Evolutionary conservation across 1,140 invertebrate species (phyloP).

Genomic region (Sminthurinus signatus): DNA sequence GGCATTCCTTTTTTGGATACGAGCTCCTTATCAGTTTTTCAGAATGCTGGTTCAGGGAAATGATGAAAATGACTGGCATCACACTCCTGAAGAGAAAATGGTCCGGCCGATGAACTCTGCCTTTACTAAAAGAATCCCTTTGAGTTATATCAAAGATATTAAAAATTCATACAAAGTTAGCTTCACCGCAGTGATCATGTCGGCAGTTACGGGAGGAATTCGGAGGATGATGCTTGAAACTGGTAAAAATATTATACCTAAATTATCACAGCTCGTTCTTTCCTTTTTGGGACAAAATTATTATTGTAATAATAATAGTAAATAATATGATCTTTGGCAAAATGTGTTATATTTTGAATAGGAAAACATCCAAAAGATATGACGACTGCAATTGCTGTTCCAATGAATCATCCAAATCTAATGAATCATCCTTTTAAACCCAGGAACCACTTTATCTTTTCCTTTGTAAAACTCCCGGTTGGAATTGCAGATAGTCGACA

Average conservation of each 20-base stretch:
- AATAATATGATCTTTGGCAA: too few relatives aligned
- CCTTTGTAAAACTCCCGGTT: slow-evolving; percentile 30
- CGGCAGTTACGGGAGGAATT: slow-evolving; percentile 19
- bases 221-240: slow-evolving; percentile 18
- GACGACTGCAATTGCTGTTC: slow-evolving; percentile 21
- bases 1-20: slow-evolving; percentile 9
- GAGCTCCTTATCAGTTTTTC: slow-evolving; percentile 20
- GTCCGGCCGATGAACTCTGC: background rate
- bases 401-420: too few relatives aligned
- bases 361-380: background rate
- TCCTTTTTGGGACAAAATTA: too few relatives aligned
- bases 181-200: slow-evolving; percentile 22
- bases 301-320: too few relatives aligned
- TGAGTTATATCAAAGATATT: slow-evolving; percentile 21
- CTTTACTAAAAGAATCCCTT: slow-evolving; percentile 20
- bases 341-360: too few relatives aligned
- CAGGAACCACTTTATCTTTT: slow-evolving; percentile 30
- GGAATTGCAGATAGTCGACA: slow-evolving; percentile 17
- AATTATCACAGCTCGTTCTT: too few relatives aligned
- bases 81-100: background rate
- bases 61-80: slow-evolving; percentile 27
- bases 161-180: slow-evolving; percentile 24
- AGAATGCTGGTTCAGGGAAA: slow-evolving; percentile 16
- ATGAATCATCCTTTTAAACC: slow-evolving; percentile 26
- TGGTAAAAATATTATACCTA: slow-evolving; percentile 5